Base-by-base conservation (phyloP, 2,113 vertebrate genomes). In the Cinclus cinclus region DNA sequence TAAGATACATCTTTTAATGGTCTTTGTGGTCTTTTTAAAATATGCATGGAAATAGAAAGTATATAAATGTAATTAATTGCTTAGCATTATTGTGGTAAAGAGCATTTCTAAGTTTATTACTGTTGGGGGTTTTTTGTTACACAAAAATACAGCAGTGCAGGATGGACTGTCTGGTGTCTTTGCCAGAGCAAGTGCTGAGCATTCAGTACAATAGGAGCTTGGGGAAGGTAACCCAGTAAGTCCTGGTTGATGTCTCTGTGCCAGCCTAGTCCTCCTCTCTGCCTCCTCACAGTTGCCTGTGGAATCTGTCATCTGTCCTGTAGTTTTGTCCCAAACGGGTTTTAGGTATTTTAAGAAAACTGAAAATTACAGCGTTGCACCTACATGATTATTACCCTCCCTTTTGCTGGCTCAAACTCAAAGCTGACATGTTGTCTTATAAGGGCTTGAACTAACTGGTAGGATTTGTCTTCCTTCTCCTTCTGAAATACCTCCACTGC, bases 271-370 rank as follows among this genome's bases (percentile, higher is more conserved):
- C 31, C 28, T 79, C 37, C 65, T 88, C 71, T 82, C 75, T 95
- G 83, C 35, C 21, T 37, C 11, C 11, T 68, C 46, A 33, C 53
- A 33, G 14, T 39, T 91, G 87, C 33, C 58, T 91, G 52, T 92
- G 87, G 56, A 95, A 67, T 31, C 52, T 46, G 30, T 89, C 76
- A 52, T 69, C 44, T 74, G 5, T 59, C 60, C 47, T 95, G 33
- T 18, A 73, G 42, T 92, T 94, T 84, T 82, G 75, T 60, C 60
- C 55, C 24, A 7, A n/a, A 67, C 85, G 69, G 64, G 33, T 83
- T 97, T 97, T 87, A 92, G 46, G 44, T 87, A 83, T 97, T 95
- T 96, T 95, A 95, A 77, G 60, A 83, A 90, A 97, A 94, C 69
- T 47, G 55, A 90, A 81, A 94, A 68, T 53, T 82, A 78, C 62